Evolutionary conservation across 2,797 vertebrate genomes (phyloP).

Genomic region (Mus spretus): DNA sequence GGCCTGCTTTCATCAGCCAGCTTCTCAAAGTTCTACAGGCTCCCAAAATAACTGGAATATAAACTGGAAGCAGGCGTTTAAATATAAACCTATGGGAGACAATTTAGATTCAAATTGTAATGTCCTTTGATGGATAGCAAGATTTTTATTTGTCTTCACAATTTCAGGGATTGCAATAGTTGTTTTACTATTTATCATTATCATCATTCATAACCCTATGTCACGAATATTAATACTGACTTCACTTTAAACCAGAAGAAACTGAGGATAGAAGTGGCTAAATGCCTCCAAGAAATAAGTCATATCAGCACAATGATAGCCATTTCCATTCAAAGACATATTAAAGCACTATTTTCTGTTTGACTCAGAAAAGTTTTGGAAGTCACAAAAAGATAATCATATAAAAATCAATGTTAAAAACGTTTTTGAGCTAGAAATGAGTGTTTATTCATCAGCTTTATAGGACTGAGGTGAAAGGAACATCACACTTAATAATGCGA

Average conservation of each 20-base stretch:
- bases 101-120: not conserved
- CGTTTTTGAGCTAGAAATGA: too few relatives aligned
- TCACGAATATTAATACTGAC: not conserved
- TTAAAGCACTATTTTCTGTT: not conserved
- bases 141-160: constrained; percentile 33
- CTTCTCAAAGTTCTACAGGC: not conserved
- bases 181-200: constrained; percentile 47
- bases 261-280: not conserved
- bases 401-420: too few relatives aligned
- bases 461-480: too few relatives aligned
- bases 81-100: not conserved
- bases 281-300: not conserved
- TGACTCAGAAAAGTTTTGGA: not conserved
- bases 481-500: not conserved
- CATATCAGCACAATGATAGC: not conserved
- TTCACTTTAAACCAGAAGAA: constrained; percentile 22
- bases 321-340: constrained; percentile 24
- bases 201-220: not conserved
- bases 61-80: not conserved
- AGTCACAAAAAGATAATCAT: not conserved
- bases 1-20: not conserved
- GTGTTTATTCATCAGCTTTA: too few relatives aligned
- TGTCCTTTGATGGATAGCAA: not conserved
- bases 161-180: not conserved
- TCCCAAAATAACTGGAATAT: not conserved